These are phyloP conservation scores for Felis chaus DNA, from an alignment of 2,113 vertebrate species.

Conservation along the genomic window DNA sequence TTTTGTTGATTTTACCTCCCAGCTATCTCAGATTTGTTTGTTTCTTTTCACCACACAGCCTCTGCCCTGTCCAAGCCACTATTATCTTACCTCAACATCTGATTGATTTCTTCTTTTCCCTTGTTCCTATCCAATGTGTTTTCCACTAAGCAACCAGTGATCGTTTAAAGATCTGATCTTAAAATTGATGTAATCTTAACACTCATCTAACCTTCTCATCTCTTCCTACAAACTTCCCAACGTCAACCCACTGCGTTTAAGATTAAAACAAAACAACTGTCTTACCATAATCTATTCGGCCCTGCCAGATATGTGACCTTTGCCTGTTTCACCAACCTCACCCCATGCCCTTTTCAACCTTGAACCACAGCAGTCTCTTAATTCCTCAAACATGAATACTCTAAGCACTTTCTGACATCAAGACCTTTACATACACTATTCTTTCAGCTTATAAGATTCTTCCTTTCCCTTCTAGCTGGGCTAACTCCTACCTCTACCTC, in stretches of 20 bases:
- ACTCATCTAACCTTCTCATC: background rate
- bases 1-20: background rate
- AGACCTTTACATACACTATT: background rate
- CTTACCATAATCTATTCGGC: background rate
- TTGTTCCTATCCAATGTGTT: background rate
- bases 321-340: background rate
- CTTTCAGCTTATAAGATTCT: background rate
- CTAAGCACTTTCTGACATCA: background rate
- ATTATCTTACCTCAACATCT: background rate
- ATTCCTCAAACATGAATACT: background rate
- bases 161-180: constrained; percentile 18
- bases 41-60: background rate
- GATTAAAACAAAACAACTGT: background rate
- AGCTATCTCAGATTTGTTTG: background rate
- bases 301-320: background rate
- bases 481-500: background rate
- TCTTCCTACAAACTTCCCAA: background rate
- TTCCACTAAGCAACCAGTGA: background rate
- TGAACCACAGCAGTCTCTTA: background rate
- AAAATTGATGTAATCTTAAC: background rate
- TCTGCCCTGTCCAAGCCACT: background rate
- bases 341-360: background rate
- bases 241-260: background rate
- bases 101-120: background rate
- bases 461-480: background rate